Conservation (phyloP, 1,140 invertebrate genomes). For the Littorina saxatilis region DNA sequence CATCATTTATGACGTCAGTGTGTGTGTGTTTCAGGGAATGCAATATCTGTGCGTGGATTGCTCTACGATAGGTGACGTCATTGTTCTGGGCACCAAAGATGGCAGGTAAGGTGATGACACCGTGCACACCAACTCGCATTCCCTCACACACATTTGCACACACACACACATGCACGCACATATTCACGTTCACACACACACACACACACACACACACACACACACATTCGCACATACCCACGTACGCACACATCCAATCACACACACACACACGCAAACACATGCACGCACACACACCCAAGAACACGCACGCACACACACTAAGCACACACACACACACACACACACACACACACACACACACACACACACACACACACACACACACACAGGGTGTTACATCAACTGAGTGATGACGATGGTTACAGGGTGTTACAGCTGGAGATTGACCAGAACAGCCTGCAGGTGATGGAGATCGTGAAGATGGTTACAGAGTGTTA, state of each 20-base stretch:
- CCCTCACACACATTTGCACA: not conserved
- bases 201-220: too few species aligned
- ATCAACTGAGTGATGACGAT: too few species aligned
- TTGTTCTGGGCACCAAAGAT: conserved; percentile 62
- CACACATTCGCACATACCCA: conserved; percentile 21
- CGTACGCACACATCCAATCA: not conserved
- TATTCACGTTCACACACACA: conserved; percentile 39
- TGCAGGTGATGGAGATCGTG: conserved; percentile 41
- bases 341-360: too few species aligned
- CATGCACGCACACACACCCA: not conserved
- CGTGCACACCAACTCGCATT: too few species aligned
- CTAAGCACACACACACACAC: too few species aligned
- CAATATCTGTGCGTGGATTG: conserved; percentile 60
- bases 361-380: not conserved
- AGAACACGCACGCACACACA: not conserved
- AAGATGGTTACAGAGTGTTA: too few species aligned
- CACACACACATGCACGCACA: conserved; percentile 29
- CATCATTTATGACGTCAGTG: too few species aligned
- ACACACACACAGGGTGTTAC: not conserved
- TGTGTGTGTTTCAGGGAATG: conserved; percentile 44
- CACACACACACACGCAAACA: not conserved
- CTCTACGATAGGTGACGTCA: conserved; percentile 36
- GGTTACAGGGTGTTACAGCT: conserved; percentile 41
- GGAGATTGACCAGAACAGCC: conserved; percentile 11
- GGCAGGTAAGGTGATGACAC: conserved; percentile 67